Conservation (phyloP, 2,113 vertebrate species). For the Embiotoca jacksoni region DNA sequence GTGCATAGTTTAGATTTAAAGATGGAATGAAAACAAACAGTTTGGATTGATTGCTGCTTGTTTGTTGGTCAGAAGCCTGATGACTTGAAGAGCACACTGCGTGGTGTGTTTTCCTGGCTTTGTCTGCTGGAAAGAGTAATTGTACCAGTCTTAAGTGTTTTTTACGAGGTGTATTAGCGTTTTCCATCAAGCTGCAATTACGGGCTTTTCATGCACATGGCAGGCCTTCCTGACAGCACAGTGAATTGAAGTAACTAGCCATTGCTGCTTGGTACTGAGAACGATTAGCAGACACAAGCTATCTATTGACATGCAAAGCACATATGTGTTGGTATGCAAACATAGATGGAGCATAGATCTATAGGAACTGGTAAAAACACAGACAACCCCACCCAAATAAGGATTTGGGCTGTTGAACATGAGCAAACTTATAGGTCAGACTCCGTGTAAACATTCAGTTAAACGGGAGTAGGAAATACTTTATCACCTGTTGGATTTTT, state of each 20-base stretch:
- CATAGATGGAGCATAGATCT: constrained; percentile 48
- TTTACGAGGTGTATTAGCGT: constrained; percentile 80
- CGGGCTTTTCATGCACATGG: constrained; percentile 72
- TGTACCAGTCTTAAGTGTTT: constrained; percentile 78
- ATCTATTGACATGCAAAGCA: constrained; percentile 73
- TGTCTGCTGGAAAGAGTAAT: constrained; percentile 78
- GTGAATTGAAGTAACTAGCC: constrained; percentile 50
- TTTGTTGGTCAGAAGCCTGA: constrained; percentile 68
- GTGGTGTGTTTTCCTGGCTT: constrained; percentile 70
- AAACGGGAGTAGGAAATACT: neutral
- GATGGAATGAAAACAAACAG: constrained; percentile 53
- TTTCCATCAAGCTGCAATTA: constrained; percentile 81
- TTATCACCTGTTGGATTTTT: constrained; percentile 29
- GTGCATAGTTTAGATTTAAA: constrained; percentile 25
- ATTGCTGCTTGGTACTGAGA: constrained; percentile 53
- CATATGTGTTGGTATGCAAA: constrained; percentile 65
- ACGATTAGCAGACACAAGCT: constrained; percentile 38
- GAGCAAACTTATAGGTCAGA: constrained; percentile 14
- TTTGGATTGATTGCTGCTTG: constrained; percentile 59
- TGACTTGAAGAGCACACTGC: constrained; percentile 55
- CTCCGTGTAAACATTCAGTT: neutral
- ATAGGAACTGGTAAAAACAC: constrained; percentile 22
- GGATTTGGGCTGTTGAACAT: constrained; percentile 12
- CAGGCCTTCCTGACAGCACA: constrained; percentile 54
- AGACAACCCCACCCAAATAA: constrained; percentile 46